Conservation (phyloP, 1,140 invertebrate genomes). For the Aphaenogaster floridana region DNA sequence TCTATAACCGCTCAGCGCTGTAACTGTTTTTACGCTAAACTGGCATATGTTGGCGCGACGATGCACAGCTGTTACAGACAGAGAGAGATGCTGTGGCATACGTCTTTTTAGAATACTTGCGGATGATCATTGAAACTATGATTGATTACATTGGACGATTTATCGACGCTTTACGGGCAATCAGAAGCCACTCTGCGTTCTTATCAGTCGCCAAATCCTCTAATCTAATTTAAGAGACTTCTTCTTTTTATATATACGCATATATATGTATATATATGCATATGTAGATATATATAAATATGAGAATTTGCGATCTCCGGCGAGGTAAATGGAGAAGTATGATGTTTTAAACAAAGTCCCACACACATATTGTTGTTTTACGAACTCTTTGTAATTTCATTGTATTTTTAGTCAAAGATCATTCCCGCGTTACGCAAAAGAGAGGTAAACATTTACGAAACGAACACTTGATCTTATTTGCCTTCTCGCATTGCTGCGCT, state of each 20-base stretch:
- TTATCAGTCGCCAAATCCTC: constrained; percentile 65
- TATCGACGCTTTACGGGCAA: constrained; percentile 46
- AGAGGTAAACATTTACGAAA: constrained; percentile 55
- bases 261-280: constrained; percentile 4
- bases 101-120: constrained; percentile 54
- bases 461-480: constrained; percentile 50
- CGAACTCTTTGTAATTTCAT: constrained; percentile 66
- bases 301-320: constrained; percentile 42
- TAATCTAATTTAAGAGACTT: constrained; percentile 55
- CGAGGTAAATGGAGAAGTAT: constrained; percentile 37
- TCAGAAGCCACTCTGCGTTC: constrained; percentile 61
- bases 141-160: constrained; percentile 62
- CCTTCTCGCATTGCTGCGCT: constrained; percentile 15
- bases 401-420: constrained; percentile 72
- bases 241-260: constrained; percentile 43
- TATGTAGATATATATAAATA: constrained; percentile 16
- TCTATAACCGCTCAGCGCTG: constrained; percentile 29
- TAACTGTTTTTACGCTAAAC: constrained; percentile 6
- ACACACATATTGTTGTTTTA: constrained; percentile 68
- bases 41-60: neutral
- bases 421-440: constrained; percentile 55
- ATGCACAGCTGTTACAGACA: constrained; percentile 21
- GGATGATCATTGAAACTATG: constrained; percentile 27
- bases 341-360: constrained; percentile 68
- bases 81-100: constrained; percentile 42